A percentile compares a stretch with the other conserved stretches of the same genome.
Conservation (phyloP, 2,888 invertebrate genomes). For the Branchellion lobata region DNA sequence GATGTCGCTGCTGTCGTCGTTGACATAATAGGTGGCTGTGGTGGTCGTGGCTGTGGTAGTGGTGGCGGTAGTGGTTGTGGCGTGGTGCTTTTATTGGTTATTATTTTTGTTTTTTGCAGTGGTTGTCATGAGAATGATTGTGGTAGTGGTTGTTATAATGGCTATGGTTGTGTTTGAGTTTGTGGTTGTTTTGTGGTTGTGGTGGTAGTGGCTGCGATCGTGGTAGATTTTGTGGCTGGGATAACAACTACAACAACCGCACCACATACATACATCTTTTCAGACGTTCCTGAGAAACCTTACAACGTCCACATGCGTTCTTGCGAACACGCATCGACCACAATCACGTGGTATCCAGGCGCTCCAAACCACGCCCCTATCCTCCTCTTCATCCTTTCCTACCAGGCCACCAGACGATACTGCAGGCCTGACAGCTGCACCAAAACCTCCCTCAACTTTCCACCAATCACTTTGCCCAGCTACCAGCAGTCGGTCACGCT, state of each 20-base stretch:
- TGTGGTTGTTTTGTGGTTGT: too few species aligned
- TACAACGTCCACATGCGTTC: conserved; percentile 64
- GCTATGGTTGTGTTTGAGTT: too few species aligned
- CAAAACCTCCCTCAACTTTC: background rate
- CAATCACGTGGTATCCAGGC: conserved; percentile 72
- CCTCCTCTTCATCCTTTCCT: conserved; percentile 55
- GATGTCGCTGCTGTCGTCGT: background rate
- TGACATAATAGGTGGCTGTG: background rate
- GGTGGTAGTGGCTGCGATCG: too few species aligned
- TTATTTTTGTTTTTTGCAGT: too few species aligned
- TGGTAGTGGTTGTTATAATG: too few species aligned
- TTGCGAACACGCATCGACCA: conserved; percentile 73
- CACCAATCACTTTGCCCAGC: conserved; percentile 16
- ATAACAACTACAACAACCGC: too few species aligned
- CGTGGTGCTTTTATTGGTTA: too few species aligned
- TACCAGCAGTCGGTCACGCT: conserved; percentile 25
- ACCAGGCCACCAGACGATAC: conserved; percentile 52
- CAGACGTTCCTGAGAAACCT: conserved; percentile 73
- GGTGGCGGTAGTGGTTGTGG: too few species aligned
- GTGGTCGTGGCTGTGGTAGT: background rate
- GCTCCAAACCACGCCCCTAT: conserved; percentile 56
- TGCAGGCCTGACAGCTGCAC: background rate
- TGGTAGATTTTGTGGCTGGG: too few species aligned
- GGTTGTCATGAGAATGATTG: too few species aligned
- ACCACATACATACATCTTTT: too few species aligned